Percentiles rank a stretch among this genome's conserved stretches.
These are phyloP conservation scores for Arrhopalites spinosus DNA, from an alignment of 2,888 invertebrate genomes.

Conservation along the genomic window DNA sequence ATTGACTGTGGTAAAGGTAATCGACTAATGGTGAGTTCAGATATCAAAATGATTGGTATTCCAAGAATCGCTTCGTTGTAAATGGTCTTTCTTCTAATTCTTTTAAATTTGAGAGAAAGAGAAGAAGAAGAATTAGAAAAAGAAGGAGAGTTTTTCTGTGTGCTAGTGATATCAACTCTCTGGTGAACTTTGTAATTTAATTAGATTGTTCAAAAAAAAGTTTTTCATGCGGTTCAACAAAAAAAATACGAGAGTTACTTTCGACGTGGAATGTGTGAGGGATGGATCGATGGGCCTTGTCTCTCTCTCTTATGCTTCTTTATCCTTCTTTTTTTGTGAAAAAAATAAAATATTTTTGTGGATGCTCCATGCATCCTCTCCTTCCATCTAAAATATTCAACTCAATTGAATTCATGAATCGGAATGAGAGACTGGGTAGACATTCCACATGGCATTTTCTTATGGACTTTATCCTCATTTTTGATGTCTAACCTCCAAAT, in stretches of 20 bases:
- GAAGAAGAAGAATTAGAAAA: neutral
- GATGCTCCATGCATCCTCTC: conserved; percentile 30
- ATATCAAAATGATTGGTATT: neutral
- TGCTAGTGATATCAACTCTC: neutral
- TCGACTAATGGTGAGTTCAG: neutral
- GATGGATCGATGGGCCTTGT: neutral
- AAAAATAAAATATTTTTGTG: conserved; percentile 30
- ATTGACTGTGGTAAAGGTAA: too few relatives aligned
- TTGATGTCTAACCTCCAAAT: neutral
- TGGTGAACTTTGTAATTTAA: neutral
- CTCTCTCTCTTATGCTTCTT: too few relatives aligned
- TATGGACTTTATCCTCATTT: conserved; percentile 4
- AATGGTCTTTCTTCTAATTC: too few relatives aligned
- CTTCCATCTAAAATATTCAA: conserved; percentile 34
- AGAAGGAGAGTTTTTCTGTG: neutral
- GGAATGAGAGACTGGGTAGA: conserved; percentile 47
- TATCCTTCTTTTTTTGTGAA: neutral
- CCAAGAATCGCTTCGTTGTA: too few relatives aligned
- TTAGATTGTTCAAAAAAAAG: neutral
- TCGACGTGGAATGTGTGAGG: neutral
- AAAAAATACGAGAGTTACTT: neutral
- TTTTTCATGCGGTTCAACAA: neutral
- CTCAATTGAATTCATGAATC: conserved; percentile 51
- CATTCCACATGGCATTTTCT: neutral
- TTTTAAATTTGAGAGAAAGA: too few relatives aligned